phyloP scores from a whole-genome alignment of 2,888 invertebrate genomes.

The Idaea dimidiata region DNA sequence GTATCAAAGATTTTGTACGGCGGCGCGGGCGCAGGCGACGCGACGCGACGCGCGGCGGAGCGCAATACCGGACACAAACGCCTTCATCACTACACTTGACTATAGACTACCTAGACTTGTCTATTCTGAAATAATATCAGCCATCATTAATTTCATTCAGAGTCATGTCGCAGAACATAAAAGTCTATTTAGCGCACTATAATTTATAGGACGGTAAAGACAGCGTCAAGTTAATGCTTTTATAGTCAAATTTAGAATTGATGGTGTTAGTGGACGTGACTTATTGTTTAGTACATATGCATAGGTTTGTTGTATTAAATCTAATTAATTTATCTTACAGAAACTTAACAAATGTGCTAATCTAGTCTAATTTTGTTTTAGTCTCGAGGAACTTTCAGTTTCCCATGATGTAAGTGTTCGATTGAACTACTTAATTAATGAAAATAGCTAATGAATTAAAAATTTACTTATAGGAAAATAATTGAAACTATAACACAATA shows the following conservation, averaged over 20 bases:
- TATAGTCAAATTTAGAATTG: not conserved
- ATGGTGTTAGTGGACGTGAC: not conserved
- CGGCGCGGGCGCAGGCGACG: slow-evolving; percentile 53
- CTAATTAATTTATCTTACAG: too few relatives aligned
- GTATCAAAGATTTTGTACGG: slow-evolving; percentile 74
- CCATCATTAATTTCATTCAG: not conserved
- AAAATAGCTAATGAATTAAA: too few relatives aligned
- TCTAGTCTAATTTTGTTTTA: too few relatives aligned
- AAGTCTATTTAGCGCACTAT: not conserved
- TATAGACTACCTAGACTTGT: slow-evolving; percentile 9
- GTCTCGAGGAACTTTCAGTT: too few relatives aligned
- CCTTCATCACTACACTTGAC: slow-evolving; percentile 1
- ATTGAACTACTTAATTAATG: too few relatives aligned
- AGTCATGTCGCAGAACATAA: not conserved
- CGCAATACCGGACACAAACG: slow-evolving; percentile 51
- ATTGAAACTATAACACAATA: too few relatives aligned
- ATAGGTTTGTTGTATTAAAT: not conserved
- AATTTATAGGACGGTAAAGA: not conserved
- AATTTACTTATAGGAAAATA: too few relatives aligned
- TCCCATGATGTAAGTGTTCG: too few relatives aligned
- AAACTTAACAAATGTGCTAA: too few relatives aligned
- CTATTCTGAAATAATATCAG: slow-evolving; percentile 1
- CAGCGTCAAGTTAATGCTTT: not conserved
- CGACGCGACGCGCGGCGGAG: slow-evolving; percentile 53
- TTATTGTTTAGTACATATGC: not conserved